Evolutionary conservation across 2,888 invertebrate species (phyloP).

Genomic region (Sipunculus nudus): DNA sequence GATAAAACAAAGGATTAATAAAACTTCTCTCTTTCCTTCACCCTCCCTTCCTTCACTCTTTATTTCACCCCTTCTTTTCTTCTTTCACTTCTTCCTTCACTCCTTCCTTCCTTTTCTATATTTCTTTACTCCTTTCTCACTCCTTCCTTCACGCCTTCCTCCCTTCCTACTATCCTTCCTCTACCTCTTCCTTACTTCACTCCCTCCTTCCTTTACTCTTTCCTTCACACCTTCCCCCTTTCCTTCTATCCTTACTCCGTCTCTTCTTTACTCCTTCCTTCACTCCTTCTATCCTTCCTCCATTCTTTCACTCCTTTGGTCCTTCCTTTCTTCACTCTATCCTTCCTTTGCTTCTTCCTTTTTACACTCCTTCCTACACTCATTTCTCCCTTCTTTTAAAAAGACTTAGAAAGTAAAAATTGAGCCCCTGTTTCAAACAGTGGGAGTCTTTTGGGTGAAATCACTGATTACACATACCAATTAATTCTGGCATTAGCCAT

Average conservation of each 20-base stretch:
- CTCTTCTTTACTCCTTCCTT: background rate
- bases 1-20: no score
- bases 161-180: background rate
- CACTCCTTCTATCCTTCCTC: background rate
- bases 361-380: background rate
- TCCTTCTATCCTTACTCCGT: background rate
- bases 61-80: background rate
- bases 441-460: no score
- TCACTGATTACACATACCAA: no score
- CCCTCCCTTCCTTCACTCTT: background rate
- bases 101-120: slow-evolving; percentile 6
- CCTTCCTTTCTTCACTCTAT: background rate
- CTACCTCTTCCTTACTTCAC: background rate
- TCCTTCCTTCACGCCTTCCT: background rate
- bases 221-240: background rate
- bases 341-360: background rate
- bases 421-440: no score
- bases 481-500: no score
- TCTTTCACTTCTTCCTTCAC: background rate
- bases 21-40: background rate
- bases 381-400: background rate
- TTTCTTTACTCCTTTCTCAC: slow-evolving; percentile 5
- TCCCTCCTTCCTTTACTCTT: slow-evolving; percentile 11
- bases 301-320: background rate
- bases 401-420: no score